Percentiles rank a stretch among this genome's conserved stretches.
These are phyloP conservation scores for Mormoops blainvillei DNA, from an alignment of 2,113 vertebrate species.

Conservation along the genomic window DNA sequence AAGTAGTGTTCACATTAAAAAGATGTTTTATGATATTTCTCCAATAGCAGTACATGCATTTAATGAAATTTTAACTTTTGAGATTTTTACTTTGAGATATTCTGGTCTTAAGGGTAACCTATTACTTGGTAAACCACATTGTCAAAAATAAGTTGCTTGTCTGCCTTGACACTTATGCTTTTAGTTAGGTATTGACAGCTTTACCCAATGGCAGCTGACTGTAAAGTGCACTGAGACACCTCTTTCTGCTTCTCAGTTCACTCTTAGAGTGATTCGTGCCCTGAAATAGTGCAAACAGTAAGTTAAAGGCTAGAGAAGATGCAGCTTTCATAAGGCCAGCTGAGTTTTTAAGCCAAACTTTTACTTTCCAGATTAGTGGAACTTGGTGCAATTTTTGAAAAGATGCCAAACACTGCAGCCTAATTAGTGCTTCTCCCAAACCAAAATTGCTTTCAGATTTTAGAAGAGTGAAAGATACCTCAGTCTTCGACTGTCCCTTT, in stretches of 20 bases:
- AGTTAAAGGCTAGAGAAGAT: neutral
- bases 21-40: constrained; percentile 82
- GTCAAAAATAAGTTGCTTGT: constrained; percentile 43
- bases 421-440: neutral
- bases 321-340: neutral
- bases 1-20: constrained; percentile 82
- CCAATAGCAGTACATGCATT: constrained; percentile 73
- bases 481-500: neutral
- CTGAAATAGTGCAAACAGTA: neutral
- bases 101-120: constrained; percentile 47
- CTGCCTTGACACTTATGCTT: constrained; percentile 3
- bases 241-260: constrained; percentile 50
- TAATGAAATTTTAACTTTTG: constrained; percentile 68
- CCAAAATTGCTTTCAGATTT: neutral
- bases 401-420: neutral
- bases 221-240: constrained; percentile 48
- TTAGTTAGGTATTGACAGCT: constrained; percentile 20
- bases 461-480: neutral
- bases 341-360: neutral
- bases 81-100: constrained; percentile 68
- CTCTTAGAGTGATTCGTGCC: constrained; percentile 31
- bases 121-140: constrained; percentile 59
- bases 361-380: neutral
- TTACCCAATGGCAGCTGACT: constrained; percentile 27
- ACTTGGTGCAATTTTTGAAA: neutral